Percentiles rank a stretch among this genome's conserved stretches.
These are phyloP conservation scores for Channa striata DNA, from an alignment of 2,797 vertebrate species.

Conservation along the genomic window DNA sequence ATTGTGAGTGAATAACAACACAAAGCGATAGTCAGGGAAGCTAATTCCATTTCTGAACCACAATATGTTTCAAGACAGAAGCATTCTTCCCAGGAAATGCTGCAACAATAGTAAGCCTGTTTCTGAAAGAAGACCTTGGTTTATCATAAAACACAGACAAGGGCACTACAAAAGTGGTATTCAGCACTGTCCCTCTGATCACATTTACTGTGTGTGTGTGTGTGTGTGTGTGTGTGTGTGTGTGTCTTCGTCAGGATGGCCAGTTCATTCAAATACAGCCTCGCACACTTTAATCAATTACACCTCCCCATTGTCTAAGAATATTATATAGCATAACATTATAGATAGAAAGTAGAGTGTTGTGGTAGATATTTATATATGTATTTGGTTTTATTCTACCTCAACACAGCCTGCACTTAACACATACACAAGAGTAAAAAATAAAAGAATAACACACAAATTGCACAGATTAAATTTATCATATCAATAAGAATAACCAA, in stretches of 20 bases:
- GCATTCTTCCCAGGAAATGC: slow-evolving; percentile 39
- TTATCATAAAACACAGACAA: slow-evolving; percentile 50
- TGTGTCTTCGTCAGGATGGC: slow-evolving; percentile 13
- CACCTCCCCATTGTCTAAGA: slow-evolving; percentile 58
- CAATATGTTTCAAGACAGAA: slow-evolving; percentile 45
- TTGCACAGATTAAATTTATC: no score
- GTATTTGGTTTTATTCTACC: background rate
- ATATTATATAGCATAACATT: no score
- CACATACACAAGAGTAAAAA: background rate
- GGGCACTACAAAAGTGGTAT: slow-evolving; percentile 31
- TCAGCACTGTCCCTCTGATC: background rate
- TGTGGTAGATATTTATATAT: slow-evolving; percentile 9
- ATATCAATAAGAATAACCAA: no score
- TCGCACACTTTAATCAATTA: slow-evolving; percentile 66
- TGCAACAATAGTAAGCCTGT: slow-evolving; percentile 34
- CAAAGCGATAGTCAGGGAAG: slow-evolving; percentile 36
- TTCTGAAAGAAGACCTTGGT: slow-evolving; percentile 41
- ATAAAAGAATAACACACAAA: background rate
- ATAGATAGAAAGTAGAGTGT: slow-evolving; percentile 54
- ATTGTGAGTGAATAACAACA: slow-evolving; percentile 42
- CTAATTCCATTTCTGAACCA: slow-evolving; percentile 46
- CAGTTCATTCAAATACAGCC: slow-evolving; percentile 44
- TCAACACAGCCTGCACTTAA: background rate
- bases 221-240: background rate
- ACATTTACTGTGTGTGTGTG: background rate